Evolutionary conservation across 2,113 vertebrate species (phyloP).

Genomic region (Tapirus terrestris): DNA sequence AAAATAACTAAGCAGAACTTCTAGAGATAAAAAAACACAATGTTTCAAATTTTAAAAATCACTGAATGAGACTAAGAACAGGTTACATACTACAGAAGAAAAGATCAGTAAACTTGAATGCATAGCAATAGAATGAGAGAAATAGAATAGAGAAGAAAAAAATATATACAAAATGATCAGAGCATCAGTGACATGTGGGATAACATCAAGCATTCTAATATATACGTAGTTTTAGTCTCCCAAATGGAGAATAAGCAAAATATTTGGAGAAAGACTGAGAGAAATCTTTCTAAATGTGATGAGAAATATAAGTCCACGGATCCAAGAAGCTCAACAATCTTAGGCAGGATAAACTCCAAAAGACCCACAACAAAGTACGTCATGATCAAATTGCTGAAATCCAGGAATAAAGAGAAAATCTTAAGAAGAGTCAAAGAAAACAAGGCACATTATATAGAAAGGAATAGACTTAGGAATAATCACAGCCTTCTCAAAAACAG

Average conservation of each 20-base stretch:
- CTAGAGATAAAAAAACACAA: neutral
- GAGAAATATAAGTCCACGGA: neutral
- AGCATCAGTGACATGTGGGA: too few relatives aligned
- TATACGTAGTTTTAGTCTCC: neutral
- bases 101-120: neutral
- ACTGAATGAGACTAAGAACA: neutral
- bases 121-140: neutral
- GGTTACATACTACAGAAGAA: neutral
- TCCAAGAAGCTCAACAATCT: neutral
- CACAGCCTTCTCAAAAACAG: neutral
- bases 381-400: neutral
- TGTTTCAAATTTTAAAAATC: neutral
- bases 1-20: neutral
- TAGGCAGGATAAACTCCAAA: neutral
- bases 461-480: neutral
- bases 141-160: neutral
- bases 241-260: neutral
- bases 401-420: neutral
- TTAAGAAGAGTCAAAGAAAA: neutral
- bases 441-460: neutral
- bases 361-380: neutral
- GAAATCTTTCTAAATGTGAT: constrained; percentile 4
- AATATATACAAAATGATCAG: neutral
- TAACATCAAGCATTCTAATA: too few relatives aligned
- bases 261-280: neutral